Evolutionary conservation across 2,888 invertebrate genomes (phyloP).

Genomic region (Crematogaster levior): DNA sequence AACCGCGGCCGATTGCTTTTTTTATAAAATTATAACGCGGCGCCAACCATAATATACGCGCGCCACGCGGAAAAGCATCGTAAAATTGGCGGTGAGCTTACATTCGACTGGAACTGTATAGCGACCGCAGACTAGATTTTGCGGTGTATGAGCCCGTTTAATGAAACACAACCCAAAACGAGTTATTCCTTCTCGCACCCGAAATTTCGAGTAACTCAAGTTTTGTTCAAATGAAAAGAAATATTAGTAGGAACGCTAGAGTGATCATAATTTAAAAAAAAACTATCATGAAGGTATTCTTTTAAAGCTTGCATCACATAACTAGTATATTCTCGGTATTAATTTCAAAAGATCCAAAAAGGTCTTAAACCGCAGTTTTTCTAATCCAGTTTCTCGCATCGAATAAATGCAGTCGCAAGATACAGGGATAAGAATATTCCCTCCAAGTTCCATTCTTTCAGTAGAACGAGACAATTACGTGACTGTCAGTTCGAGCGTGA

Average conservation of each 20-base stretch:
- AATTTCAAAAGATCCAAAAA: slow-evolving; percentile 2
- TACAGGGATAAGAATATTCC: slow-evolving; percentile 32
- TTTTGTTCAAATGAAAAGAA: background rate
- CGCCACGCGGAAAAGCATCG: slow-evolving; percentile 8
- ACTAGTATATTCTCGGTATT: background rate
- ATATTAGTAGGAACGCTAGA: background rate
- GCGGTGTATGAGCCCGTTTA: slow-evolving; percentile 4
- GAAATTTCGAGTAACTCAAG: slow-evolving; percentile 32
- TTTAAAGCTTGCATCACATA: background rate
- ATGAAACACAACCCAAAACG: slow-evolving; percentile 16
- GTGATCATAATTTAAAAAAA: background rate
- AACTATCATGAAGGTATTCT: background rate
- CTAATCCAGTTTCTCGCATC: background rate
- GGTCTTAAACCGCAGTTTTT: no score
- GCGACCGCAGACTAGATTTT: slow-evolving; percentile 2
- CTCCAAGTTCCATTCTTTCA: background rate
- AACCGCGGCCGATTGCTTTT: slow-evolving; percentile 67
- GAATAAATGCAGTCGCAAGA: slow-evolving; percentile 13
- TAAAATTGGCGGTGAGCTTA: slow-evolving; percentile 20
- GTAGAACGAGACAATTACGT: slow-evolving; percentile 42
- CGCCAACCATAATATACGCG: slow-evolving; percentile 38
- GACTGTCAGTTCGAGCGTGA: slow-evolving; percentile 41
- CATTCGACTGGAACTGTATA: slow-evolving; percentile 16
- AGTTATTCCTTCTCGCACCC: slow-evolving; percentile 12
- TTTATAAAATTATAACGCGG: slow-evolving; percentile 76